Conservation (phyloP, 2,888 invertebrate genomes). For the Xestoiulus laeticollis region DNA sequence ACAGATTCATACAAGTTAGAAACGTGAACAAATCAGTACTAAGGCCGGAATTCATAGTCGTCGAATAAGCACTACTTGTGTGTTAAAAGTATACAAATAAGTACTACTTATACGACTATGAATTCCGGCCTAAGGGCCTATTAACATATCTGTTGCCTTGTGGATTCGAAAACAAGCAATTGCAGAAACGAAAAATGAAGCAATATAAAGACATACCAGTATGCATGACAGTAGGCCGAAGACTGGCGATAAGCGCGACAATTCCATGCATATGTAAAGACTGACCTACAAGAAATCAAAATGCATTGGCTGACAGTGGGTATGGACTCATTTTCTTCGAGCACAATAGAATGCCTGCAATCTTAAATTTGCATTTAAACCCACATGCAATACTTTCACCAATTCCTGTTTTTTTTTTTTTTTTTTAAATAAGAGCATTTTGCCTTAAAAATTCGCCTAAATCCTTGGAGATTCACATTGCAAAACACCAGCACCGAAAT, state of each 20-base stretch:
- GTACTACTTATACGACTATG: no score
- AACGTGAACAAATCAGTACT: no score
- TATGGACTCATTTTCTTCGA: not conserved
- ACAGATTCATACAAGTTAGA: no score
- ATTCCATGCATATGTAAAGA: constrained; percentile 22
- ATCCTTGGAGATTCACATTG: not conserved
- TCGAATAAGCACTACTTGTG: no score
- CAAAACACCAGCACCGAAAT: not conserved
- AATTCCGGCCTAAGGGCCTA: no score
- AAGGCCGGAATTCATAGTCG: no score
- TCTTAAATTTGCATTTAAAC: not conserved
- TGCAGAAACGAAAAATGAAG: not conserved
- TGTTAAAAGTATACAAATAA: no score
- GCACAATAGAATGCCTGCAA: not conserved
- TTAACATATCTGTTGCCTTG: not conserved
- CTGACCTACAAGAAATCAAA: constrained; percentile 2
- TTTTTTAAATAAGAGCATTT: no score
- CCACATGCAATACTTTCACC: not conserved
- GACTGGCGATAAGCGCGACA: constrained; percentile 6
- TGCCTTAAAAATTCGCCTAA: not conserved
- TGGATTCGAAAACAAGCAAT: not conserved
- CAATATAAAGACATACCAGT: not conserved
- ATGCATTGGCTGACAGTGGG: constrained; percentile 13
- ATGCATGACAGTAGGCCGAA: not conserved
- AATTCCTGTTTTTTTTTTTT: not conserved